Evolutionary conservation across 2,888 invertebrate genomes (phyloP).

Genomic region (Carcina quercana): DNA sequence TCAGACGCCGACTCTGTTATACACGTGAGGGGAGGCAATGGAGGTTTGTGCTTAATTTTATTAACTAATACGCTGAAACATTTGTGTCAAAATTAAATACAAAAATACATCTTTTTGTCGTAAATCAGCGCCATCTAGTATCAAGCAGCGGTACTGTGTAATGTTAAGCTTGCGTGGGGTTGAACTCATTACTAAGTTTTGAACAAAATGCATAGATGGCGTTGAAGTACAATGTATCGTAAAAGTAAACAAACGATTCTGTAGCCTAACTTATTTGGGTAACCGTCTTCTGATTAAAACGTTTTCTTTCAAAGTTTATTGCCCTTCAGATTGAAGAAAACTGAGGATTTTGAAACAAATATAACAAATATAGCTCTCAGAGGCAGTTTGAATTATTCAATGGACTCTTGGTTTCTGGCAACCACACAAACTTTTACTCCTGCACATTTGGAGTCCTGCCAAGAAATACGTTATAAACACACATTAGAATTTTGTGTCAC

Average conservation of each 20-base stretch:
- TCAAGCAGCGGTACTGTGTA: slow-evolving; percentile 26
- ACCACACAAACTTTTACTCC: slow-evolving; percentile 25
- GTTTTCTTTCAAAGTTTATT: too few species aligned
- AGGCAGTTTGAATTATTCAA: neutral
- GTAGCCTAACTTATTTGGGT: too few species aligned
- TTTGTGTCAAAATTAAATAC: neutral
- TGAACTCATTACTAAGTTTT: too few species aligned
- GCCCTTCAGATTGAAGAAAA: too few species aligned
- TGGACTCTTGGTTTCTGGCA: slow-evolving; percentile 13
- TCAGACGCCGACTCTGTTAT: slow-evolving; percentile 90
- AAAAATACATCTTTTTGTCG: neutral
- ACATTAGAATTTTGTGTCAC: slow-evolving; percentile 50
- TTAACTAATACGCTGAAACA: neutral
- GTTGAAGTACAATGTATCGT: too few species aligned
- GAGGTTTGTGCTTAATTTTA: slow-evolving; percentile 22
- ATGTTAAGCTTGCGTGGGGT: too few species aligned
- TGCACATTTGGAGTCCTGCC: slow-evolving; percentile 43
- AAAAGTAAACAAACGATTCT: too few species aligned
- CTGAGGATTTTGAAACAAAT: too few species aligned
- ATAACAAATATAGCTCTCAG: too few species aligned
- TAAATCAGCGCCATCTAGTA: slow-evolving; percentile 41
- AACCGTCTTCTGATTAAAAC: too few species aligned
- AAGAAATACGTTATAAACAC: slow-evolving; percentile 35
- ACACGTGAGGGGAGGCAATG: slow-evolving; percentile 73
- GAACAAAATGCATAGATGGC: too few species aligned